These are phyloP conservation scores for Gavia stellata DNA, from an alignment of 2,113 vertebrate species.

Conservation along the genomic window DNA sequence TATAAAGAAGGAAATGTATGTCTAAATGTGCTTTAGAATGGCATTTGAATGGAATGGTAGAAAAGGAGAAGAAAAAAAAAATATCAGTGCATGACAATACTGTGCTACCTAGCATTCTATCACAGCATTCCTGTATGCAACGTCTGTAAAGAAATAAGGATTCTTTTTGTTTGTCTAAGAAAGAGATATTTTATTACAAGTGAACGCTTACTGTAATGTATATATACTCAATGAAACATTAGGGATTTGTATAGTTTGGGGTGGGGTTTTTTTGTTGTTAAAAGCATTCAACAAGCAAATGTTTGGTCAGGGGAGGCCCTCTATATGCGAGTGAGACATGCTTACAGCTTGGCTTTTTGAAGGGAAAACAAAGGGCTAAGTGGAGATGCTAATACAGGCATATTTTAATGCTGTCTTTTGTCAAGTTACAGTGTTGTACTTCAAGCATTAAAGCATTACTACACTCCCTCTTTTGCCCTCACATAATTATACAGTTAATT, in stretches of 20 bases:
- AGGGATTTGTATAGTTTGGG: neutral
- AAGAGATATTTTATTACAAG: neutral
- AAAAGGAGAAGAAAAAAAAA: neutral
- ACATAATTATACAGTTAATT: conserved; percentile 32
- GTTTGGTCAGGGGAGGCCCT: neutral
- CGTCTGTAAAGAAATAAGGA: neutral
- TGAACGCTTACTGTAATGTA: neutral
- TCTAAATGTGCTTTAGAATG: neutral
- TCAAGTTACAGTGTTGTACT: conserved; percentile 15
- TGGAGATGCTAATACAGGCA: conserved; percentile 6
- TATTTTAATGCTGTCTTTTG: conserved; percentile 28
- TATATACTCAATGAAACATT: neutral
- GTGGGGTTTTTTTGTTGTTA: neutral
- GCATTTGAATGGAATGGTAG: neutral
- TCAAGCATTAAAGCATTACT: conserved; percentile 3
- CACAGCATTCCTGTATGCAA: neutral
- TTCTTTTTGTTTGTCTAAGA: neutral
- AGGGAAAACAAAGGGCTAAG: conserved; percentile 6
- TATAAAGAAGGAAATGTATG: neutral
- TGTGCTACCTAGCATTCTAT: neutral
- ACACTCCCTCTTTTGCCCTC: neutral
- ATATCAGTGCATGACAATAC: neutral
- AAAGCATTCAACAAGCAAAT: neutral
- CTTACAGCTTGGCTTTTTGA: conserved; percentile 5
- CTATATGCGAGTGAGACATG: neutral